These are phyloP conservation scores for Callimorpha dominula DNA, from an alignment of 2,888 invertebrate species.

Conservation along the genomic window DNA sequence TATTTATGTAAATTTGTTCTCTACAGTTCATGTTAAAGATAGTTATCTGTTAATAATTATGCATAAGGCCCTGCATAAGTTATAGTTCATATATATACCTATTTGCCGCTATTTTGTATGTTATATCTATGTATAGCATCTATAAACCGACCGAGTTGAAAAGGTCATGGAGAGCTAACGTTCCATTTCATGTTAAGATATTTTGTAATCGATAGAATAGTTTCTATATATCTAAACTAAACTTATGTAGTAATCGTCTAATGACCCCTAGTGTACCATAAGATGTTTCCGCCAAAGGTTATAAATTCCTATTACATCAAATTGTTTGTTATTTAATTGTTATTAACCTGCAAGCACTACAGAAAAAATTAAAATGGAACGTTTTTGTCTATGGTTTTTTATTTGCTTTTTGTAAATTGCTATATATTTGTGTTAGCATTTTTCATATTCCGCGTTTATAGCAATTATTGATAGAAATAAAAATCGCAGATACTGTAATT, in stretches of 20 bases:
- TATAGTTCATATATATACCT: constrained; percentile 71
- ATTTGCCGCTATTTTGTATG: constrained; percentile 83
- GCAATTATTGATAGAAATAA: neutral
- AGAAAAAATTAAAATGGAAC: constrained; percentile 54
- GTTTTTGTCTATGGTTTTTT: constrained; percentile 78
- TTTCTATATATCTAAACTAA: constrained; percentile 3
- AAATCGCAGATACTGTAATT: neutral
- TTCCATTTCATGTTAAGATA: constrained; percentile 65
- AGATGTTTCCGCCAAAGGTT: constrained; percentile 6
- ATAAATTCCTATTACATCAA: neutral
- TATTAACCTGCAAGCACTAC: neutral
- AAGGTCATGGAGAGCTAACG: constrained; percentile 59
- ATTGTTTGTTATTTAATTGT: neutral
- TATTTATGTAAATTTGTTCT: constrained; percentile 17
- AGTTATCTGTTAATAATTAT: constrained; percentile 39
- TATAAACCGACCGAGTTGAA: constrained; percentile 73
- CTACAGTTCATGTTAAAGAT: neutral
- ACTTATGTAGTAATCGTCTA: constrained; percentile 11
- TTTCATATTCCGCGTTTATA: constrained; percentile 18
- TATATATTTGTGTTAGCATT: constrained; percentile 33
- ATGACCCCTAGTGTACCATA: constrained; percentile 6
- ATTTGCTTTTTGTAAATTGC: constrained; percentile 54
- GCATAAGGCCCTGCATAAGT: constrained; percentile 65
- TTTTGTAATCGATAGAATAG: constrained; percentile 43
- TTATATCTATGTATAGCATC: constrained; percentile 67